Base-by-base conservation (phyloP, 2,113 vertebrate genomes). In the Pao palembangensis region DNA sequence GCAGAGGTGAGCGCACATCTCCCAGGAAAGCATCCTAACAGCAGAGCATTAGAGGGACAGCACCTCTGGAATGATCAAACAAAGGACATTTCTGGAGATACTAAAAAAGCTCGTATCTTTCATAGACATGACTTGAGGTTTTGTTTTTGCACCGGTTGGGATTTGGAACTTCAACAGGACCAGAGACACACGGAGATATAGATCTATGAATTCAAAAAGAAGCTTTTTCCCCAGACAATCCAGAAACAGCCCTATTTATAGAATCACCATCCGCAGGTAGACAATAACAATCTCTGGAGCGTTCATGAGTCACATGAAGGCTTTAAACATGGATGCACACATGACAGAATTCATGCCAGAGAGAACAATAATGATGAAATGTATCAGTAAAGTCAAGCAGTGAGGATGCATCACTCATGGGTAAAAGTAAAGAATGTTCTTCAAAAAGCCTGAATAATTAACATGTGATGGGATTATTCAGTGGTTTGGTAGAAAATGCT, bases 391-490 rank as follows among this genome's bases (percentile, higher is more conserved):
- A 85, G 55, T 68, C 68, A 71, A 73, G 71, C 72, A 62, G 67
- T 47, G 69, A 59, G 71, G 79, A 83, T 89, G 50, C 64, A 88
- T 85, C 73, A 87, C 86, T 82, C 68, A 85, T 79, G 55, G 25
- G 4, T 64, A 72, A 86, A 82, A 83, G 83, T 85, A 81, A 85
- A 73, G 79, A 85, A 78, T 34, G 55, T 58, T 70, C 70, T 78
- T 50, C 63, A 17, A 58, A 73, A 83, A 82, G 69, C 5, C 52
- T 86, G 51, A 87, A 86, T 87, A 82, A 87, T 89, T 85, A 60
- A 83, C 63, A 18, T 47, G 21, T 75, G 78, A 88, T 84, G 84
- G 69, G 85, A 85, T 86, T 77, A 86, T 86, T 82, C 69, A 78
- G 82, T 73, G 55, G 38, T 68, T 78, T 66, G 71, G 75, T 57